Percentiles rank a stretch among this genome's conserved stretches.
Evolutionary conservation across 2,797 vertebrate species (phyloP).

Genomic region (Coendou prehensilis): DNA sequence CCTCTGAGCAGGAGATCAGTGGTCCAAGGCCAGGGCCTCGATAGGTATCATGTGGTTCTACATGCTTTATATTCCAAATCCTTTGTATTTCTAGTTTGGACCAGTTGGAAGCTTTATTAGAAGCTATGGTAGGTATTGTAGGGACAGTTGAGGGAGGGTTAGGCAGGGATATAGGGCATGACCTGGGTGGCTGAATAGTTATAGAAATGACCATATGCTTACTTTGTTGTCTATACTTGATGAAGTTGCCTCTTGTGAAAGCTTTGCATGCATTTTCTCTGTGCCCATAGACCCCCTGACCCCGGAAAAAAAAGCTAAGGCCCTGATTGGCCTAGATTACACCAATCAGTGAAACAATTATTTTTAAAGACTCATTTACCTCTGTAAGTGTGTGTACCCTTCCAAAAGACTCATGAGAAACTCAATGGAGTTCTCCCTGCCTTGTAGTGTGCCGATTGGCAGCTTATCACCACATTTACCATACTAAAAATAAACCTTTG

Average conservation of each 20-base stretch:
- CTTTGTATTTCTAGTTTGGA: background rate
- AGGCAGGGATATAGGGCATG: background rate
- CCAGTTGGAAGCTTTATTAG: background rate
- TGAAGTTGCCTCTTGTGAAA: background rate
- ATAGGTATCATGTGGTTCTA: background rate
- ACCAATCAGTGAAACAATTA: background rate
- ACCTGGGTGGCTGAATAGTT: background rate
- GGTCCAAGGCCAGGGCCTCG: no score
- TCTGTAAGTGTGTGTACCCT: background rate
- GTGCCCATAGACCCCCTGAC: background rate
- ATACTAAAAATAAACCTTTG: background rate
- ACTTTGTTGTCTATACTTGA: background rate
- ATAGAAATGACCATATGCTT: background rate
- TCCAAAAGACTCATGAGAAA: background rate
- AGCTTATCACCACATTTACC: background rate
- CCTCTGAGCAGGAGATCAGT: no score
- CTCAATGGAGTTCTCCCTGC: background rate
- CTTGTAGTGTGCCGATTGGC: background rate
- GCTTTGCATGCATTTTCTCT: background rate
- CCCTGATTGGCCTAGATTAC: background rate
- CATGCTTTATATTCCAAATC: background rate
- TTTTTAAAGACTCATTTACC: background rate
- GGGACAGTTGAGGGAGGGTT: background rate
- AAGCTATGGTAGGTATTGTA: background rate
- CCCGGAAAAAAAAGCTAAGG: background rate